Evolutionary conservation across 2,888 invertebrate species (phyloP).

Genomic region (Brachypterus glaber): DNA sequence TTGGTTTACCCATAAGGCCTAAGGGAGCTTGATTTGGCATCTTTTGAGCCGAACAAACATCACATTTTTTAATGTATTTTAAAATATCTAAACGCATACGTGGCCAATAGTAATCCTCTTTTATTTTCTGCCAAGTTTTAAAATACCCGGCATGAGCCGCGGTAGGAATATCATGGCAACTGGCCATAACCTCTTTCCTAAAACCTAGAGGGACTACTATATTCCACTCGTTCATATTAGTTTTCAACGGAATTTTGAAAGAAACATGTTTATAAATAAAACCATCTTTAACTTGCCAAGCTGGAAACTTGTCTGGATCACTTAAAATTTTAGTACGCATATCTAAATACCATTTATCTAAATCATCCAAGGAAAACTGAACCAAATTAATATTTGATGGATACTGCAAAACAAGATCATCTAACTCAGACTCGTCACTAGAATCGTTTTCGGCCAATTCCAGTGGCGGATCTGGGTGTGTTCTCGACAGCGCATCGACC

Average conservation of each 20-base stretch:
- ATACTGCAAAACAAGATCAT: slow-evolving; percentile 5
- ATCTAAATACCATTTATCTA: slow-evolving; percentile 11
- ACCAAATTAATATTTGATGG: background rate
- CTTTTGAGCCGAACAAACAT: slow-evolving; percentile 16
- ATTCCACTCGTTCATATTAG: slow-evolving; percentile 3
- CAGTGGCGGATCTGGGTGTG: background rate
- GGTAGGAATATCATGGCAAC: too few species aligned
- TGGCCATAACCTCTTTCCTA: slow-evolving; percentile 3
- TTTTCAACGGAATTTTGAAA: background rate
- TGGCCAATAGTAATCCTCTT: slow-evolving; percentile 15
- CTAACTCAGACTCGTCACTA: too few species aligned
- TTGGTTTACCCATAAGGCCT: slow-evolving; percentile 16
- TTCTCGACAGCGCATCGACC: slow-evolving; percentile 8
- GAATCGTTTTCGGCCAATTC: background rate
- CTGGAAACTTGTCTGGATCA: slow-evolving; percentile 11
- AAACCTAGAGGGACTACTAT: background rate
- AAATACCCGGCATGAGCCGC: slow-evolving; percentile 15
- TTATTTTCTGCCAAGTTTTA: slow-evolving; percentile 14
- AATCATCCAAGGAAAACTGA: slow-evolving; percentile 8
- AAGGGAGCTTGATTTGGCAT: slow-evolving; percentile 6
- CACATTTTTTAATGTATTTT: slow-evolving; percentile 12
- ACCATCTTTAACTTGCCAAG: slow-evolving; percentile 9
- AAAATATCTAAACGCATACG: slow-evolving; percentile 12
- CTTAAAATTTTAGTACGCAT: slow-evolving; percentile 10
- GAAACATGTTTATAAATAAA: slow-evolving; percentile 11